A percentile compares a stretch with the other conserved stretches of the same genome.
phyloP scores from a whole-genome alignment of 2,888 invertebrate genomes.

The Metellina segmentata region DNA sequence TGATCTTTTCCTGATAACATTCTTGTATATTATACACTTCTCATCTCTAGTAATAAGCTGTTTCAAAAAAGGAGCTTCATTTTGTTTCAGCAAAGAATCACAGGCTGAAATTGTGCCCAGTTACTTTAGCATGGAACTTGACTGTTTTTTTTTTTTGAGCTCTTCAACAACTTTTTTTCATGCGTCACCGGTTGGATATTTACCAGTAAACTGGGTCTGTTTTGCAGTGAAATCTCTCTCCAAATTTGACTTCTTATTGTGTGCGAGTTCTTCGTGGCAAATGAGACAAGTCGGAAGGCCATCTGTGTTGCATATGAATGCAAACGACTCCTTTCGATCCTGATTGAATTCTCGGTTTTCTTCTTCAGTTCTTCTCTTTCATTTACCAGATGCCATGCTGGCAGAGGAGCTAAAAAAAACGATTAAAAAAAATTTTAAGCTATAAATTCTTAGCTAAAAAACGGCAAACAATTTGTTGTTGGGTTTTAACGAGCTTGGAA shows the following conservation, averaged over 20 bases:
- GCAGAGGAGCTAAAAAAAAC: not conserved
- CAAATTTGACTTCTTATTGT: too few relatives aligned
- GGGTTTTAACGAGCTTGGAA: not conserved
- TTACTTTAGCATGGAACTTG: conserved; percentile 51
- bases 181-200: conserved; percentile 38
- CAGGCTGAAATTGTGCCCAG: conserved; percentile 38
- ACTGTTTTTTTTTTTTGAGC: conserved; percentile 37
- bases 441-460: not conserved
- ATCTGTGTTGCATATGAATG: conserved; percentile 49
- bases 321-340: conserved; percentile 53
- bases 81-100: too few relatives aligned
- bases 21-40: too few relatives aligned
- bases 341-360: conserved; percentile 45
- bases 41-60: too few relatives aligned
- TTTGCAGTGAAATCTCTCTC: conserved; percentile 39
- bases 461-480: not conserved
- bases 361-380: conserved; percentile 36
- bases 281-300: too few relatives aligned
- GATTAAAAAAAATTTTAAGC: too few relatives aligned
- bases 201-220: conserved; percentile 44
- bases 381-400: conserved; percentile 15
- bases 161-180: conserved; percentile 44
- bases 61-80: too few relatives aligned
- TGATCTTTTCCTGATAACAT: too few relatives aligned
- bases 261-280: too few relatives aligned